Conservation (phyloP, 2,797 vertebrate genomes). For the Agapornis canus region DNA sequence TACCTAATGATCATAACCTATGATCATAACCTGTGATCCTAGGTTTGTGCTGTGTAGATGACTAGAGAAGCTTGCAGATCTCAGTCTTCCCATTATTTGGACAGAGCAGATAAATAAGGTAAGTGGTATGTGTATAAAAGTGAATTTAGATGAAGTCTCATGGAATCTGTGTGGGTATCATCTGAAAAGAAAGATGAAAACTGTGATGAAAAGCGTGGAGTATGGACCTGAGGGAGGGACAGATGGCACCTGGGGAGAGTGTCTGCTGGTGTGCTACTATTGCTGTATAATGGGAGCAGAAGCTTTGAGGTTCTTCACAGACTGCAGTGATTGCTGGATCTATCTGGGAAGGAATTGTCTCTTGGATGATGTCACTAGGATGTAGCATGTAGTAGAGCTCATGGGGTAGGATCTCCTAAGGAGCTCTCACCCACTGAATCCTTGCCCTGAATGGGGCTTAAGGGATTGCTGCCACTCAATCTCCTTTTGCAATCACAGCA, state of each 20-base stretch:
- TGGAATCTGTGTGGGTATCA: not conserved
- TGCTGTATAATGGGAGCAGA: not conserved
- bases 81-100: fast-evolving
- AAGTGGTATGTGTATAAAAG: not conserved
- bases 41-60: not conserved
- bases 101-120: not conserved
- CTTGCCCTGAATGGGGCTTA: not conserved
- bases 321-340: not conserved
- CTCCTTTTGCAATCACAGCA: not conserved
- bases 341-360: not conserved
- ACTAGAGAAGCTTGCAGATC: not conserved
- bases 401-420: fast-evolving
- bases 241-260: no score
- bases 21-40: not conserved
- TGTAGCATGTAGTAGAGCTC: not conserved
- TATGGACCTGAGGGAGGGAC: no score
- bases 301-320: not conserved
- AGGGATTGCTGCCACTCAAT: not conserved
- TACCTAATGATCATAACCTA: not conserved
- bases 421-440: not conserved
- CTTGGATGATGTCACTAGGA: not conserved
- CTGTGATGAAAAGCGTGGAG: not conserved
- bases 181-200: not conserved
- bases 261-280: not conserved
- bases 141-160: not conserved